A percentile compares a stretch with the other conserved stretches of the same genome.
phyloP scores from a whole-genome alignment of 1,140 invertebrate genomes.

The Papilio helenus region DNA sequence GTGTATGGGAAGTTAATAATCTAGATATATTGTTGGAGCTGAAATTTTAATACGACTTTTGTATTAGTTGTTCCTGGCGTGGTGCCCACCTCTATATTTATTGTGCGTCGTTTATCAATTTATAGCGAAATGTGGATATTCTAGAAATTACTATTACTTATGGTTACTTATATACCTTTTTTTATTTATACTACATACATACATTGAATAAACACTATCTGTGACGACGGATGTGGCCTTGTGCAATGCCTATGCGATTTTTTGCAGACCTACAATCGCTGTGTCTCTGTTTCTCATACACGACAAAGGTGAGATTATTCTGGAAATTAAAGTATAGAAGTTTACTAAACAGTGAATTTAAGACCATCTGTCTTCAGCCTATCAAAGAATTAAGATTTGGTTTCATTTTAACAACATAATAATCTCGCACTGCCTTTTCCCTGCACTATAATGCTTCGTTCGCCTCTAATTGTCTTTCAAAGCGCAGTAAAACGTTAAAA shows the following conservation, averaged over 20 bases:
- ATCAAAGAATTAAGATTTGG: not conserved
- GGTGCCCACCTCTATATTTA: conserved; percentile 32
- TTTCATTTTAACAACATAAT: not conserved
- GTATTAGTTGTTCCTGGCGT: conserved; percentile 40
- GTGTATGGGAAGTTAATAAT: not conserved
- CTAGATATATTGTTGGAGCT: conserved; percentile 13
- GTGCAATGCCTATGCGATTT: too few species aligned
- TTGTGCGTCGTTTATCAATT: conserved; percentile 38
- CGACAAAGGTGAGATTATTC: too few species aligned
- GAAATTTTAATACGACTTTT: conserved; percentile 39
- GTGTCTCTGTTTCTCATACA: too few species aligned
- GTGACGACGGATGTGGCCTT: too few species aligned
- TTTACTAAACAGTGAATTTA: too few species aligned
- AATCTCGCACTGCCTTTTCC: not conserved
- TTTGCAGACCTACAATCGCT: too few species aligned
- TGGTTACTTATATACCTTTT: too few species aligned
- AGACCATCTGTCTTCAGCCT: not conserved
- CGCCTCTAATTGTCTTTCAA: conserved; percentile 1
- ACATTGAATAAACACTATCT: too few species aligned
- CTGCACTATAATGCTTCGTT: not conserved
- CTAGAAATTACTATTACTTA: not conserved
- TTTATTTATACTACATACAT: too few species aligned
- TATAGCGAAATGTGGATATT: conserved; percentile 30
- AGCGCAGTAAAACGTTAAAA: conserved; percentile 11
- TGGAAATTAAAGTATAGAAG: too few species aligned